Evolutionary conservation across 1,140 invertebrate genomes (phyloP).

Genomic region (Microplitis demolitor): DNA sequence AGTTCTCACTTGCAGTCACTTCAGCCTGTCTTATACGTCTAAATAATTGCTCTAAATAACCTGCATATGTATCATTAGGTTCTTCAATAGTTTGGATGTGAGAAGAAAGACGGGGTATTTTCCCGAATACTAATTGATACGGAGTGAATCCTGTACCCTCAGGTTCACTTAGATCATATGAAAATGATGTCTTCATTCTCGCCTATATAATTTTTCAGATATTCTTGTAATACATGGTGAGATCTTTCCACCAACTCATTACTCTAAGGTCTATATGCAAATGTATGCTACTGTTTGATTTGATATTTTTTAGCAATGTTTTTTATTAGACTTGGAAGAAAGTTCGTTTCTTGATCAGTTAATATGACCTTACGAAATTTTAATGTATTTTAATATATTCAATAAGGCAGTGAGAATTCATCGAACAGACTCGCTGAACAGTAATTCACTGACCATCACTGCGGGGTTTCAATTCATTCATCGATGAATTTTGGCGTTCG

Average conservation of each 20-base stretch:
- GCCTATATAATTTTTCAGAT: not conserved
- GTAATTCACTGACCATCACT: no score
- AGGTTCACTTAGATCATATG: not conserved
- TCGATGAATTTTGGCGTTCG: no score
- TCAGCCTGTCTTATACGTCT: not conserved
- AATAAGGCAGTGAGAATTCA: no score
- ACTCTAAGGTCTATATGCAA: not conserved
- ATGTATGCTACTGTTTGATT: constrained; percentile 34
- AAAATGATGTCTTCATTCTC: not conserved
- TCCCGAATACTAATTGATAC: constrained; percentile 16
- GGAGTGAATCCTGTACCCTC: no score
- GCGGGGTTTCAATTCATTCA: no score
- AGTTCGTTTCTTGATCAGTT: constrained; percentile 41
- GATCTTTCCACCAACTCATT: not conserved
- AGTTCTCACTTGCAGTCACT: no score
- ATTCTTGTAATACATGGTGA: constrained; percentile 1
- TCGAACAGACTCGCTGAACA: no score
- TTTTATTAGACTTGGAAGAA: constrained; percentile 30
- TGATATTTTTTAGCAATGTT: constrained; percentile 34
- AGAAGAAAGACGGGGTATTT: constrained; percentile 2
- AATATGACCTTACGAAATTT: constrained; percentile 31
- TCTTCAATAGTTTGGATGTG: not conserved
- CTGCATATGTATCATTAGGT: not conserved
- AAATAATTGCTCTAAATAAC: no score
- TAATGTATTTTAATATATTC: no score